These are phyloP conservation scores for Akabosia matsudoensis DNA, from an alignment of 1,140 invertebrate species.

Conservation along the genomic window DNA sequence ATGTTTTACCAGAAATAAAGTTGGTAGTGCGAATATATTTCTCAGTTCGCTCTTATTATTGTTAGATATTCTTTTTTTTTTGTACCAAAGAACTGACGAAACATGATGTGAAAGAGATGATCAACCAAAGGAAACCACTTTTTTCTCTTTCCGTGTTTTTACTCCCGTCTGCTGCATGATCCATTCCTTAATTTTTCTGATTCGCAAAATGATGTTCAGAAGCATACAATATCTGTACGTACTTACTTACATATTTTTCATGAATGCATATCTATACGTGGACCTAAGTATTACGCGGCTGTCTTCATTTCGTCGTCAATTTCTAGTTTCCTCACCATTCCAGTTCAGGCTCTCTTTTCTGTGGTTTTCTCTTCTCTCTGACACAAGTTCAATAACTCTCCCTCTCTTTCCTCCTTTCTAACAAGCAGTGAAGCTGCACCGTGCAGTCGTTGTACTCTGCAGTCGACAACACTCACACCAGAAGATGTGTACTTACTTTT, in stretches of 20 bases:
- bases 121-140: conserved; percentile 17
- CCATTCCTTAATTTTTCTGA: background rate
- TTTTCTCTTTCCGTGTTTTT: background rate
- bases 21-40: too few species aligned
- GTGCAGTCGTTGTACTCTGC: background rate
- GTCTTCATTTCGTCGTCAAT: background rate
- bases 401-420: background rate
- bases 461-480: background rate
- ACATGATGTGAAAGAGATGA: background rate
- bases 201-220: background rate
- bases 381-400: too few species aligned
- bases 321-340: background rate
- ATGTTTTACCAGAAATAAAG: background rate
- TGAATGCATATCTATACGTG: too few species aligned
- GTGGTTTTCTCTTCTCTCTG: background rate
- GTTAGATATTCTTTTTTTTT: background rate
- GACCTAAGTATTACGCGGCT: too few species aligned
- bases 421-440: background rate
- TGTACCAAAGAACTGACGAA: background rate
- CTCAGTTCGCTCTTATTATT: background rate
- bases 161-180: background rate
- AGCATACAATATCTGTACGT: background rate
- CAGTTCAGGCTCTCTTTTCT: background rate
- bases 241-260: background rate
- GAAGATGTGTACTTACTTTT: background rate